Evolutionary conservation across 2,113 vertebrate species (phyloP).

Genomic region (Platanista minor): DNA sequence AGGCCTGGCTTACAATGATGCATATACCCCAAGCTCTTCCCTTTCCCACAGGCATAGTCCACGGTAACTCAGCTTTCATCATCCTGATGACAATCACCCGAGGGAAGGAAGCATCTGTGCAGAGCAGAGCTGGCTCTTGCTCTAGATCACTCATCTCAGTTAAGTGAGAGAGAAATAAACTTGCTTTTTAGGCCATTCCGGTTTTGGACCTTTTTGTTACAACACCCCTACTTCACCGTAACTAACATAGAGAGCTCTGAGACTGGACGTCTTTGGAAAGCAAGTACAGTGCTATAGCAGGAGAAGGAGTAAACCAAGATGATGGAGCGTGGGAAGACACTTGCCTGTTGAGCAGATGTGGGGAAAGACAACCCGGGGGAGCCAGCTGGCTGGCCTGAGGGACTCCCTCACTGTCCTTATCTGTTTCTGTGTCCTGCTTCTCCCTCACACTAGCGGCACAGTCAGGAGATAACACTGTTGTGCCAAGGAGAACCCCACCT

Average conservation of each 20-base stretch:
- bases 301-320: background rate
- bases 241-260: background rate
- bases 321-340: background rate
- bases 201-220: background rate
- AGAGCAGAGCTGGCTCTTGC: background rate
- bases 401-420: background rate
- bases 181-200: background rate
- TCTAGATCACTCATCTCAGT: background rate
- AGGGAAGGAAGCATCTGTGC: background rate
- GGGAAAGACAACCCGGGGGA: background rate
- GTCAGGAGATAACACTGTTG: background rate
- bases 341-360: background rate
- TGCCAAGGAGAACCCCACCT: background rate
- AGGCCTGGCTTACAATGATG: background rate
- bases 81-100: background rate
- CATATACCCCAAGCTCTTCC: background rate
- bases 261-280: background rate
- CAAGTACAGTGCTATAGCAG: too few species aligned
- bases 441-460: rapidly evolving
- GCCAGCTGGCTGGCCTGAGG: background rate
- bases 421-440: background rate
- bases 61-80: background rate
- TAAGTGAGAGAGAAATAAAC: background rate
- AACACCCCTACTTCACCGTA: background rate
- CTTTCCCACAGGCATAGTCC: background rate